Evolutionary conservation across 2,797 vertebrate genomes (phyloP), one percentile per base, ranked within the genome.

Genomic region (Xenopus petersii): DNA sequence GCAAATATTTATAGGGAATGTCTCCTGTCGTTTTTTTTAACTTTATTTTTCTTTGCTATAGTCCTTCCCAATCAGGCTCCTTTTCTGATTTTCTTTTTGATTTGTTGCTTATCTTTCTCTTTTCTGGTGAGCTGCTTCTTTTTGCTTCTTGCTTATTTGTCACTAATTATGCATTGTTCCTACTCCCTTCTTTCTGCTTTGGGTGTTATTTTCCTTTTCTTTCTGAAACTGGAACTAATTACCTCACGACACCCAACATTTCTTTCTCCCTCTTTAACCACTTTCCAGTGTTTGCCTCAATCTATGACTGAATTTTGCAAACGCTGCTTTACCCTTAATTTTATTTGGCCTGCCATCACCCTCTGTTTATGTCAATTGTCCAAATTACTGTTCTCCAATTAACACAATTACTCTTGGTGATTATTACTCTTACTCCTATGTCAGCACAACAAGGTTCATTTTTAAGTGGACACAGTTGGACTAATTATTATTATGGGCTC

Each of bases 1-100:
- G 59, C 67, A 26, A 17, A 61, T 64, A 12, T 51, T 15, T 49
- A 51, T 76, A 49, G 75, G 55, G 65, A 73, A 51, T 73, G 66
- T 77, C 60, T 78, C 12, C 1, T 42, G 51, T 60, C 16, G 46
- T 68, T 71, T 70, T 21, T 56, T 54, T 69, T 17, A 24, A 13
- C 54, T 46, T 13, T n/a, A 54, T 60, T 64, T 21, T 30, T 64
- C 36, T 65, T 58, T 64, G 59, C 58, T 13, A 64, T 77, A 15
- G n/a, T 12, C 49, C 36, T 49, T 69, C 42, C 48, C n/a, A 15
- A 68, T 42, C 54, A 13, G 71, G 13, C 12, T 79, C 24, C 73
- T 24, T 46, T 7, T 26, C 11, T 71, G 51, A 55, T 48, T 24
- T 15, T 56, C 54, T 5, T n/a, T 51, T 56, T 8, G 16, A 8